These are phyloP conservation scores for Mus pahari DNA, from an alignment of 2,113 vertebrate genomes.

Conservation along the genomic window DNA sequence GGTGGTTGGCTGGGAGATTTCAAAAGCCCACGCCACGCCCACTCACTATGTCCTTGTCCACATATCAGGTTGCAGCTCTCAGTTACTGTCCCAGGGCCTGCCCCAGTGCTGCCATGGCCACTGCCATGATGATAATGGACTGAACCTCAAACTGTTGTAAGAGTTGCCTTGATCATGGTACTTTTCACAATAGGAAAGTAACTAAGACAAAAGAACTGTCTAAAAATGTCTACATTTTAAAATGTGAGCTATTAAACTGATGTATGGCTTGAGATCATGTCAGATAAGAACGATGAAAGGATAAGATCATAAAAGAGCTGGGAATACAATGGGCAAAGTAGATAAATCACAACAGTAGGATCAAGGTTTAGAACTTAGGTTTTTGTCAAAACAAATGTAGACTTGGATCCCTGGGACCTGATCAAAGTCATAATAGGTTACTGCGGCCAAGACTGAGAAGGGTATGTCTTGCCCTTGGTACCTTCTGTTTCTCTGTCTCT, in stretches of 20 bases:
- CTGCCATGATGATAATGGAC: neutral
- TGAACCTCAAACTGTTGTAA: neutral
- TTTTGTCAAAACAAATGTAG: neutral
- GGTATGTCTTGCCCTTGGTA: neutral
- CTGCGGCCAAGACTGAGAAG: neutral
- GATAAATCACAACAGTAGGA: slow-evolving; percentile 4
- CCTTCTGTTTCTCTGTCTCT: neutral
- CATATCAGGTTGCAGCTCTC: neutral
- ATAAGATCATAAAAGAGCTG: neutral
- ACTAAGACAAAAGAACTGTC: neutral
- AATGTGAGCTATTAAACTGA: slow-evolving; percentile 31
- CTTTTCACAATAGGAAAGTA: neutral
- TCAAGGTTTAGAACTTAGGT: neutral
- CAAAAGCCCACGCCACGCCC: neutral
- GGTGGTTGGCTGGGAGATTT: neutral
- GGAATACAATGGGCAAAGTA: neutral
- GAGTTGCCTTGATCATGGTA: no score
- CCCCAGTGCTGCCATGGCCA: neutral
- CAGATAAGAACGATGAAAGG: neutral
- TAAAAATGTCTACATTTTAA: slow-evolving; percentile 45
- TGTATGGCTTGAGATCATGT: neutral
- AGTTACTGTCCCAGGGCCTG: neutral
- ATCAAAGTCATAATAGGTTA: neutral
- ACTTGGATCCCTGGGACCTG: neutral
- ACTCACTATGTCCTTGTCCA: neutral